Base-by-base conservation (phyloP, 1,140 invertebrate genomes). In the Pogonomyrmex californicus region DNA sequence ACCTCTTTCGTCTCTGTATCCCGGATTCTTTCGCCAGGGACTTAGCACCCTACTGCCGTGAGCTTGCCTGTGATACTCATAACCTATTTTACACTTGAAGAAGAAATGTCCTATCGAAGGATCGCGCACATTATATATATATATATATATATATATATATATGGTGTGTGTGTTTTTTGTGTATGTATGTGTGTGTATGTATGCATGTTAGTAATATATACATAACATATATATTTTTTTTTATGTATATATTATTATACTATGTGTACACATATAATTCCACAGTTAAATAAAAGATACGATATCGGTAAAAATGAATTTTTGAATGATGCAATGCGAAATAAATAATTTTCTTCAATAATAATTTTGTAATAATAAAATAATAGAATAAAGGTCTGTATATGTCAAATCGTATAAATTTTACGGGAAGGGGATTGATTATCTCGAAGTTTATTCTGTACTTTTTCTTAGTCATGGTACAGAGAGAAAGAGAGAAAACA, bases 1-100 rank as follows among this genome's bases (percentile, higher is more conserved):
- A 49, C 62, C 51, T 54, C 70, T 47, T 47, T 41, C 66, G 63
- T 62, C 49, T 47, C 47, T 65, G 44, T 51, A 87, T 36, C 54
- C 86, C 56, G 75, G 73, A 83, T 90, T 90, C 76, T 87, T 89
- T 89, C 81, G 62, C 77, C 63, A 44, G 76, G 85, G 51, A 87
- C 86, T 47, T 62, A 60, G 58, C 88, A 81, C 83, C 87, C 87
- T 79, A 65, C 41, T 41, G 30, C 73, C 87, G 49, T 68, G 54
- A 66, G 70, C 76, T 82, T 36, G 76, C 58, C 73, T 70, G 49
- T 83, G 89, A 78, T 86, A 89, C 89, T 90, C 88, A 90, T 90
- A 90, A 90, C 89, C 89, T 81, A 90, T 90, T 90, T 90, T 78
- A 75, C 68, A 83, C 79, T 83, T 49, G 79, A 62, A 49, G 68